Base-by-base conservation (phyloP, 2,888 invertebrate genomes). In the Merodon equestris region DNA sequence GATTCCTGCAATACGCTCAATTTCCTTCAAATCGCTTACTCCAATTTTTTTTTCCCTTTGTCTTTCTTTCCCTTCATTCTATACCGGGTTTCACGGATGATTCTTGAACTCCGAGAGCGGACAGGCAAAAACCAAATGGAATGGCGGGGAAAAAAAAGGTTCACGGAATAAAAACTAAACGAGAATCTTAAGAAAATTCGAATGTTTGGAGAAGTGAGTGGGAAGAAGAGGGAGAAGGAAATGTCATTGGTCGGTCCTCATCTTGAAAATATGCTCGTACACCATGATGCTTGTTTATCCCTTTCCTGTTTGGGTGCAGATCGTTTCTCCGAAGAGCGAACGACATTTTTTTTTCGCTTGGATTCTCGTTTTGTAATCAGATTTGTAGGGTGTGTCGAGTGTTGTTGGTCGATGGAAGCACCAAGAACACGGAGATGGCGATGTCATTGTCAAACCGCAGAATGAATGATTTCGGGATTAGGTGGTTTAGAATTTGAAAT, bases 21-120 rank as follows among this genome's bases (percentile, higher is more conserved):
- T 79, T 79, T 79, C 53, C 74, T 54, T 68, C 54, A 74, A 79
- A 79, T 74, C 63, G 58, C 74, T 79, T 54, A 79, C 79, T 79
- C 74, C 17, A 79, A 74, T 58, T 74, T 64, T 9, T 77, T 72
- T 61, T 51, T 56, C 60, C 12, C 34, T 58, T 72, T 36, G 40
- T 40, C 12, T 53, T 54, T 40, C 36, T 12, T 61, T 19, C 1
- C 18, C 34, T 13, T 71, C n/a, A n/a, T 56, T 51, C 40, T n/a
- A n/a, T n/a, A n/a, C n/a, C n/a, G n/a, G n/a, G 36, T 36, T 51
- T 19, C 51, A 58, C 44, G 42, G 51, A 51, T 58, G 58, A 40
- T 60, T 54, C 47, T 34, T 61, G 51, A 48, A 50, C 42, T 51
- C 47, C 19, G 53, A 10, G 10, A 40, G 12, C 40, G 10, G 40